Percentiles rank a stretch among this genome's conserved stretches.
Evolutionary conservation across 2,888 invertebrate genomes (phyloP).

Genomic region (Drosophila falleni): DNA sequence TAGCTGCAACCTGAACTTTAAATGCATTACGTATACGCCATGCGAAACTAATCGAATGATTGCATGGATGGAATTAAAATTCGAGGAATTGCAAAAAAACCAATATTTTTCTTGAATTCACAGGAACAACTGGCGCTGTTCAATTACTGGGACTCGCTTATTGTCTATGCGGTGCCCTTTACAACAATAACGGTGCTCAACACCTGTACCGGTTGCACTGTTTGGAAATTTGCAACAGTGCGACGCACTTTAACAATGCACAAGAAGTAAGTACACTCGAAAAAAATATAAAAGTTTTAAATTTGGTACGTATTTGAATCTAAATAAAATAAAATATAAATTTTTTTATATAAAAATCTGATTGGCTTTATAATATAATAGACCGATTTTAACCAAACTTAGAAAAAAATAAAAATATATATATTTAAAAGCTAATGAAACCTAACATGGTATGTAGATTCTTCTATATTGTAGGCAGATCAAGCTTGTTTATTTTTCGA

Average conservation of each 20-base stretch:
- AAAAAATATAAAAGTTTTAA: not conserved
- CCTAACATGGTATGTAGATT: too few relatives aligned
- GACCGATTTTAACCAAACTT: too few relatives aligned
- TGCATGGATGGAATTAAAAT: not conserved
- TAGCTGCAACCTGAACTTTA: not conserved
- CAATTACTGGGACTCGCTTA: conserved; percentile 90
- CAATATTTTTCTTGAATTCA: conserved; percentile 77
- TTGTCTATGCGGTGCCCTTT: conserved; percentile 91
- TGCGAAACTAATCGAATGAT: conserved; percentile 15
- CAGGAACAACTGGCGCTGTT: conserved; percentile 88
- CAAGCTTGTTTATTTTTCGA: too few relatives aligned
- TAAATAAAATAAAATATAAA: too few relatives aligned
- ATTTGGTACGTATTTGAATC: too few relatives aligned
- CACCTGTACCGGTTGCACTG: conserved; percentile 89
- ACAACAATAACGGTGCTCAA: conserved; percentile 90
- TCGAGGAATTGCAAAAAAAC: not conserved
- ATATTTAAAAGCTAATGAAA: too few relatives aligned
- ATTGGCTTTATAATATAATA: too few relatives aligned
- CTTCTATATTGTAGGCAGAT: too few relatives aligned
- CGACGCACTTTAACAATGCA: conserved; percentile 85
- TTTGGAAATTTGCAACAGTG: conserved; percentile 88
- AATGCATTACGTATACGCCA: conserved; percentile 43
- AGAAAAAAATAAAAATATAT: too few relatives aligned
- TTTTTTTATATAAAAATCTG: too few relatives aligned
- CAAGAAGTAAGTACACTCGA: conserved; percentile 75